These are phyloP conservation scores for Clupea harengus DNA, from an alignment of 2,113 vertebrate species.

Conservation along the genomic window DNA sequence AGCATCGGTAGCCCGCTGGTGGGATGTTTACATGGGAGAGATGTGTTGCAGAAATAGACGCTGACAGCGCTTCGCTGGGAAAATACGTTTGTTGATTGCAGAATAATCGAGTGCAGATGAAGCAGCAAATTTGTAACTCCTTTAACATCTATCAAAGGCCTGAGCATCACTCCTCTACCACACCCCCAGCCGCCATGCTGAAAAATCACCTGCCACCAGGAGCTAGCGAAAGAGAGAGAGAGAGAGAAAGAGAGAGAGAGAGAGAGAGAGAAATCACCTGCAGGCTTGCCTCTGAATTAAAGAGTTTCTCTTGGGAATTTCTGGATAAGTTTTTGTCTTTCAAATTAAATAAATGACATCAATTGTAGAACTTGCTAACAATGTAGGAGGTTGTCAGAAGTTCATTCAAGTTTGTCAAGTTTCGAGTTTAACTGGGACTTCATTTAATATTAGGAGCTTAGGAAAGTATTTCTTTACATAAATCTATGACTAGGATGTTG, in stretches of 20 bases:
- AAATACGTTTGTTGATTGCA: slow-evolving; percentile 54
- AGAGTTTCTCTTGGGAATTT: not conserved
- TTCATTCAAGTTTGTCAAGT: not conserved
- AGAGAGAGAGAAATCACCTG: not conserved
- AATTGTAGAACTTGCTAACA: not conserved
- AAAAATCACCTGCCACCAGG: slow-evolving; percentile 36
- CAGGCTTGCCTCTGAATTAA: not conserved
- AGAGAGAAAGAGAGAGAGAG: not conserved
- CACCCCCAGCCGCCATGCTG: not conserved
- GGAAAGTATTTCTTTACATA: not conserved
- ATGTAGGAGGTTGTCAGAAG: not conserved
- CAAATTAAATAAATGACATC: not conserved
- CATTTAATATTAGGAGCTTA: not conserved
- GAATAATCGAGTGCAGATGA: slow-evolving; percentile 60
- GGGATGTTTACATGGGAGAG: slow-evolving; percentile 43
- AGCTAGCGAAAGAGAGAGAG: not conserved
- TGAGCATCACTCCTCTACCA: slow-evolving; percentile 22
- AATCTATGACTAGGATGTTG: not conserved
- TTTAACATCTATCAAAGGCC: slow-evolving; percentile 53
- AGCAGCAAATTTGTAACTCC: slow-evolving; percentile 49
- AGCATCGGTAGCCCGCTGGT: slow-evolving; percentile 21
- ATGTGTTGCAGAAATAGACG: slow-evolving; percentile 46
- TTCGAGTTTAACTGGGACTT: not conserved
- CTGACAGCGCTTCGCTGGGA: slow-evolving; percentile 43
- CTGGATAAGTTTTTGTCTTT: not conserved